Conservation (phyloP, 2,888 invertebrate species). For the Drosophila bunnanda region DNA sequence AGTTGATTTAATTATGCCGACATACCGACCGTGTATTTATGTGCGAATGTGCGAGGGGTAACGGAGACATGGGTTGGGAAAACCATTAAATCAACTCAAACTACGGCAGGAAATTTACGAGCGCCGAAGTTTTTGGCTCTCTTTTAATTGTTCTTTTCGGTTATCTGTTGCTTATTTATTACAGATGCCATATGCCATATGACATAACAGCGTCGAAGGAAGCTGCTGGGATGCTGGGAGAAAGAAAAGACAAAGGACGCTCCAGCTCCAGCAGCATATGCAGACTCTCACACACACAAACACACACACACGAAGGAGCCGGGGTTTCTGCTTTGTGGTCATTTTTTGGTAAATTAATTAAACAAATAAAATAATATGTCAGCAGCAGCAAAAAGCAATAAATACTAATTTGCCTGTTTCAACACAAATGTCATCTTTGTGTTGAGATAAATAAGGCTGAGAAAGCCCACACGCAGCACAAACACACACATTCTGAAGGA, state of each 20-base stretch:
- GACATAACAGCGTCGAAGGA: conserved; percentile 45
- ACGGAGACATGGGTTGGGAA: not conserved
- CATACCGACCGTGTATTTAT: conserved; percentile 20
- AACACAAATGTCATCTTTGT: conserved; percentile 78
- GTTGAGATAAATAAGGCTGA: conserved; percentile 59
- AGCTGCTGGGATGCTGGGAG: not conserved
- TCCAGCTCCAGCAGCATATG: not conserved
- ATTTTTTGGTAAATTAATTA: conserved; percentile 75
- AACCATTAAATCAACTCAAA: conserved; percentile 75
- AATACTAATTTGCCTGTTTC: conserved; percentile 79
- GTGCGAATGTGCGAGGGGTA: not conserved
- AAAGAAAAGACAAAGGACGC: conserved; percentile 1
- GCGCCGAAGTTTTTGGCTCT: conserved; percentile 33
- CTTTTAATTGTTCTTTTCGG: conserved; percentile 55
- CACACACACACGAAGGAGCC: not conserved
- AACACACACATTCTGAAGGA: not conserved
- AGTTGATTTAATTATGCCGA: conserved; percentile 78
- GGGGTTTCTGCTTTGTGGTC: conserved; percentile 59
- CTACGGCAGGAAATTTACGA: conserved; percentile 68
- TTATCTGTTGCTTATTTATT: conserved; percentile 78
- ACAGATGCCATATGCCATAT: conserved; percentile 73
- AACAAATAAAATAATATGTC: conserved; percentile 81
- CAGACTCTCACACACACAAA: not conserved
- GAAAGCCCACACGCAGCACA: conserved; percentile 19
- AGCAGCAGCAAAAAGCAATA: conserved; percentile 73